Evolutionary conservation across 2,797 vertebrate species (phyloP).

Genomic region (Eurystomus glaucurus): DNA sequence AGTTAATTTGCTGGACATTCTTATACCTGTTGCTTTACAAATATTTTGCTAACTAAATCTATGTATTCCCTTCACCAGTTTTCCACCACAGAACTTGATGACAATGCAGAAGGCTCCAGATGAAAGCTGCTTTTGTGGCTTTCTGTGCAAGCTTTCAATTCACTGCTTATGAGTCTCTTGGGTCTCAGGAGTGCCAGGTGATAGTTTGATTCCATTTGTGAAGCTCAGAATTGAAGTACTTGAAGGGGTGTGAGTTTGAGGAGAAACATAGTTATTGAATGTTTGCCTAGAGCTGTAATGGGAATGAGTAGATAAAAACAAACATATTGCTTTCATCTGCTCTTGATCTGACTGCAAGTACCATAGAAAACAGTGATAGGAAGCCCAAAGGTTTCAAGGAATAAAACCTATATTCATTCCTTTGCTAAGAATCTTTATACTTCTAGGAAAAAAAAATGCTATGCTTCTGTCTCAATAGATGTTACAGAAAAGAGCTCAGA

Average conservation of each 20-base stretch:
- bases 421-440: not conserved
- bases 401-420: not conserved
- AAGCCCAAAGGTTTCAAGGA: not conserved
- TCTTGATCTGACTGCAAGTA: not conserved
- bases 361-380: not conserved
- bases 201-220: not conserved
- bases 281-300: not conserved
- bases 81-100: not conserved
- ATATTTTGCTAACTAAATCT: not conserved
- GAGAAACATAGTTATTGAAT: not conserved
- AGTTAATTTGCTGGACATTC: not conserved
- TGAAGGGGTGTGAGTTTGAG: not conserved
- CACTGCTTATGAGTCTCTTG: fast-evolving
- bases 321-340: not conserved
- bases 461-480: not conserved
- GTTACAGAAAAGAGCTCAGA: not conserved
- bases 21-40: not conserved
- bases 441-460: not conserved
- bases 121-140: not conserved
- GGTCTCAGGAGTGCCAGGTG: not conserved
- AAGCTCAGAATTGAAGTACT: not conserved
- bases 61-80: not conserved
- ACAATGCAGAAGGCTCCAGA: not conserved
- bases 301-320: not conserved
- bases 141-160: not conserved